These are phyloP conservation scores for Centruroides sculpturatus DNA, from an alignment of 1,140 invertebrate species.

Conservation along the genomic window DNA sequence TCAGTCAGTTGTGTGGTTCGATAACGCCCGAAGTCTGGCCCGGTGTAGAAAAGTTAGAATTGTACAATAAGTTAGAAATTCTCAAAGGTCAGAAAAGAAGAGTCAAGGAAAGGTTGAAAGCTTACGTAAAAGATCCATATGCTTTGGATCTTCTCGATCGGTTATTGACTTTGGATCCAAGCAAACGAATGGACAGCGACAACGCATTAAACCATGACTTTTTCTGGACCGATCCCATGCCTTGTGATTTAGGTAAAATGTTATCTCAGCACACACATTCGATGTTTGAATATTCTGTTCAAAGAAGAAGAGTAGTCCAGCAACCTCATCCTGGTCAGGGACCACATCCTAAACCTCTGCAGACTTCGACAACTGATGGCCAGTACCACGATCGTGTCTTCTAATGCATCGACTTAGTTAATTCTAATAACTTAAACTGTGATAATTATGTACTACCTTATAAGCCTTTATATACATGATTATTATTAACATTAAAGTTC, in stretches of 20 bases:
- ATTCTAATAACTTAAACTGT: no score
- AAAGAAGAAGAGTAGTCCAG: not conserved
- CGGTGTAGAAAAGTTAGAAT: slow-evolving; percentile 79
- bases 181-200: slow-evolving; percentile 78
- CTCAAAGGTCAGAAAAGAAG: slow-evolving; percentile 80
- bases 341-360: not conserved
- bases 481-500: no score
- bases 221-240: slow-evolving; percentile 95
- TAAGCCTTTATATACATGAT: no score
- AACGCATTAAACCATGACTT: slow-evolving; percentile 93
- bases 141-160: slow-evolving; percentile 90
- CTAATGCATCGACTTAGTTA: not conserved
- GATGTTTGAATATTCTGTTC: slow-evolving; percentile 5
- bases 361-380: not conserved
- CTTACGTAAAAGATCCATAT: slow-evolving; percentile 80
- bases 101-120: slow-evolving; percentile 73
- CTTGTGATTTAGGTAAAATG: slow-evolving; percentile 80
- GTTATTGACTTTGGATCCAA: slow-evolving; percentile 77
- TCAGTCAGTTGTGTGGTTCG: slow-evolving; percentile 90
- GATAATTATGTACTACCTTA: no score
- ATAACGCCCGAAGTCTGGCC: slow-evolving; percentile 79
- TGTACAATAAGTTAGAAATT: slow-evolving; percentile 81
- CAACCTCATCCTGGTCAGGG: not conserved
- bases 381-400: not conserved
- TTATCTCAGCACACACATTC: slow-evolving; percentile 59